Evolutionary conservation across 2,113 vertebrate genomes (phyloP), one percentile per base, ranked within the genome.

Genomic region (Phalacrocorax pelagicus): DNA sequence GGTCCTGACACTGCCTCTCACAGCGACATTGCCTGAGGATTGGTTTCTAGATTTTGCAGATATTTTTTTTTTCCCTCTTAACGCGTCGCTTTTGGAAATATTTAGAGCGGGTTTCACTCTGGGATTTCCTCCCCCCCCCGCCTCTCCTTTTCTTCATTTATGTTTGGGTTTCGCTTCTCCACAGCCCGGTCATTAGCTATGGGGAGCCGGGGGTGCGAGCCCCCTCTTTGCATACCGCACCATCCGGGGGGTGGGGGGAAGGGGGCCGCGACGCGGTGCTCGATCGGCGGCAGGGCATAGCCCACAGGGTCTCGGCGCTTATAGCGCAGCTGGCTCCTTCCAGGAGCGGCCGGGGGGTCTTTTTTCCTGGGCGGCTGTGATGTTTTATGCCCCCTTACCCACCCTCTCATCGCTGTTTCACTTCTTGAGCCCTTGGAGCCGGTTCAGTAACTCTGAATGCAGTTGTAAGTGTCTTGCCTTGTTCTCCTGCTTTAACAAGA

Each of bases 361-460:
- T 92, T 85, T 78, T 52, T 51, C 38, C n/a, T 16, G 42, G 40
- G 67, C 47, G 72, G n/a, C 40, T 36, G 65, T 71, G 75, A 85
- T 27, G 38, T 84, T 88, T 61, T 63, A 46, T 88, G 34, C 19
- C 63, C 70, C 46, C 44, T 63, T 69, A 42, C 69, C 88, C 74
- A 66, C 73, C 42, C 84, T 83, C 81, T 49, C 65, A 32, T 49
- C 79, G 63, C 70, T 36, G 88, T 96, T 97, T 93, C 97, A 94
- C 91, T 97, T 96, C 96, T 96, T 70, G 94, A 97, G 90, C 86
- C 61, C 86, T 83, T 78, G 86, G 98, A 97, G 96, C 92, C 95
- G 96, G 97, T 98, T 98, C 98, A 98, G 97, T 98, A 98, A 98
- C 98, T 98, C 95, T 98, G 98, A 98, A 98, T 98, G 98, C 96